Evolutionary conservation across 2,888 invertebrate genomes (phyloP), one percentile per base, ranked within the genome.

Genomic region (Clepsis dumicolana): DNA sequence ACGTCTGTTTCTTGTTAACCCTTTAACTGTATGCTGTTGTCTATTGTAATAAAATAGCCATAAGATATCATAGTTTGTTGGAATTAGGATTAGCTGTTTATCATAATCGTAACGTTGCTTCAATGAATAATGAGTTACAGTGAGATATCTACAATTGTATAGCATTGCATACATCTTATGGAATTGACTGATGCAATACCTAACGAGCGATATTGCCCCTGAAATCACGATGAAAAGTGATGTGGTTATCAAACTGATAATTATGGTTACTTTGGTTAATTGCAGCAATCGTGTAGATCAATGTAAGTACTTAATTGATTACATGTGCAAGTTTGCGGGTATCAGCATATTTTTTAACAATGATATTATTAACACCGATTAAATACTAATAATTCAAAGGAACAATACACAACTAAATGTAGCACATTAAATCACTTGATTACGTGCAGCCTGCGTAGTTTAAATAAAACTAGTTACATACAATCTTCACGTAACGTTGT

Each of bases 401-500:
- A 38, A 38, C n/a, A 2, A 14, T 2, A 12, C 14, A 2, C 12
- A 2, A 38, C 14, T 10, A 4, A 38, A 38, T 14, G n/a, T 38
- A 14, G 12, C 38, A 12, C 12, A 38, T 38, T n/a, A 5, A 44
- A 44, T 16, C 44, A 44, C 18, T 18, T 18, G 44, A 7, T 44
- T 18, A 18, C 18, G 44, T 44, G 44, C 18, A 18, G 7, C n/a
- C 16, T 44, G 18, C 44, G 44, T 18, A 44, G n/a, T 44, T 44
- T 16, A 44, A 18, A 7, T 16, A 44, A 18, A 44, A 44, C 44
- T 48, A 21, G 48, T 48, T 56, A 56, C 32, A 10, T 29, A 32
- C 32, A 35, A 32, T 35, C 16, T 24, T 5, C 32, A 50, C 24
- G 41, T 44, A 41, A 52, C 59, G 52, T 14, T 35, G 35, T 41